A percentile compares a stretch with the other conserved stretches of the same genome.
Conservation (phyloP, 64 coral and sea anemone species). For the Astreopora myriophthalma region DNA sequence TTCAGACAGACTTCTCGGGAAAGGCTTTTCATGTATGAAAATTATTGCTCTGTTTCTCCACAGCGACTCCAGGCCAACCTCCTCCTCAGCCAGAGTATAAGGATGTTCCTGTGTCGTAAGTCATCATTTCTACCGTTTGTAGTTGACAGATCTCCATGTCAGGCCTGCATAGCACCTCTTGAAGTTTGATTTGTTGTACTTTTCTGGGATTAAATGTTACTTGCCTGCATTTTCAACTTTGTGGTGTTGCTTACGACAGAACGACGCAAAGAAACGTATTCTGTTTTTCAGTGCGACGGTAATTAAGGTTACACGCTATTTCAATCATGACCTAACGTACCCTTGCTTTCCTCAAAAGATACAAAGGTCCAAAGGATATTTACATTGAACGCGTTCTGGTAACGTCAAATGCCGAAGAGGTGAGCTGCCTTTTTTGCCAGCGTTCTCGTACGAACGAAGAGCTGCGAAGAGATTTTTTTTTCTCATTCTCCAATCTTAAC, state of each 20-base stretch:
- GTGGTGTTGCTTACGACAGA: no score
- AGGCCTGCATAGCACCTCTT: neutral
- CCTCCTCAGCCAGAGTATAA: constrained; percentile 81
- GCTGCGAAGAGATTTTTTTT: no score
- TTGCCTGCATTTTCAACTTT: no score
- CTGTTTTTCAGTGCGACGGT: no score
- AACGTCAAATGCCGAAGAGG: constrained; percentile 94
- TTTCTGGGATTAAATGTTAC: no score
- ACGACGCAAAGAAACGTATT: neutral
- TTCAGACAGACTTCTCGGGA: no score
- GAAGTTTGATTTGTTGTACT: neutral
- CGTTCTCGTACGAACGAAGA: no score
- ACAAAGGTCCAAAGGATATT: constrained; percentile 89
- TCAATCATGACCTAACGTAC: no score
- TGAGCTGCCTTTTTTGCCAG: neutral
- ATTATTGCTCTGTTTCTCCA: no score
- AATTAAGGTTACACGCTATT: no score
- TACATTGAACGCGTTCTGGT: constrained; percentile 94
- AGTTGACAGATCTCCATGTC: neutral
- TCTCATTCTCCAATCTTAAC: no score
- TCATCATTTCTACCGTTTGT: neutral
- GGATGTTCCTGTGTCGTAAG: constrained; percentile 91
- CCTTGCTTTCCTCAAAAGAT: constrained; percentile 23
- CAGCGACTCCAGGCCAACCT: constrained; percentile 71
- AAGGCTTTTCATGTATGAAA: no score